phyloP scores from a whole-genome alignment of 2,797 vertebrate species.

The Euphonia xanthogaster region DNA sequence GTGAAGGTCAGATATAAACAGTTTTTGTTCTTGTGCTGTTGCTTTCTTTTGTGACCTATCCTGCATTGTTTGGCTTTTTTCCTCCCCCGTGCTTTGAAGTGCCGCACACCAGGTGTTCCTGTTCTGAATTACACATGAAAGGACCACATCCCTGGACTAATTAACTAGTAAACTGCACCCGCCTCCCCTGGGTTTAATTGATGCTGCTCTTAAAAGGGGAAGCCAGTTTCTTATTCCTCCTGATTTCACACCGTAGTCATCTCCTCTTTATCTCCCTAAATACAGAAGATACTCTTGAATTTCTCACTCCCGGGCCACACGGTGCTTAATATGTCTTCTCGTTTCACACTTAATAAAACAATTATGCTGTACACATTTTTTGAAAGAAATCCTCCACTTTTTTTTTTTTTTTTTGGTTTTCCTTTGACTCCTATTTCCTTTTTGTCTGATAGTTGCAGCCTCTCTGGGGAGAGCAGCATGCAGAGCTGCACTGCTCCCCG shows the following conservation, averaged over 20 bases:
- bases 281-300: constrained; percentile 55
- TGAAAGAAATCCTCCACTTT: neutral
- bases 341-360: constrained; percentile 56
- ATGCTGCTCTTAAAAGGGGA: constrained; percentile 76
- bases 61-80: constrained; percentile 77
- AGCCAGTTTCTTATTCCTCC: constrained; percentile 62
- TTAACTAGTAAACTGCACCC: constrained; percentile 83
- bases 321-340: neutral
- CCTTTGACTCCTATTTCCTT: constrained; percentile 19
- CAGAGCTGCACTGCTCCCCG: constrained; percentile 9
- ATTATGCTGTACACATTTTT: constrained; percentile 17
- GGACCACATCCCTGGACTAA: constrained; percentile 81
- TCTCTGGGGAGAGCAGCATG: neutral
- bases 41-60: constrained; percentile 77
- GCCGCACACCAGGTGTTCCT: constrained; percentile 82
- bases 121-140: constrained; percentile 88
- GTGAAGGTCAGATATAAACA: constrained; percentile 80
- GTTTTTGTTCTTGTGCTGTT: constrained; percentile 73
- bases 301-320: constrained; percentile 5
- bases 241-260: constrained; percentile 62
- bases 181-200: constrained; percentile 80
- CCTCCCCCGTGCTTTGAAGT: constrained; percentile 79
- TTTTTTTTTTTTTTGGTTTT: neutral
- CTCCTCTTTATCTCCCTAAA: constrained; percentile 67
- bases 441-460: neutral